Base-by-base conservation (phyloP, 1,140 invertebrate genomes). In the Rhagoletis zephyria region DNA sequence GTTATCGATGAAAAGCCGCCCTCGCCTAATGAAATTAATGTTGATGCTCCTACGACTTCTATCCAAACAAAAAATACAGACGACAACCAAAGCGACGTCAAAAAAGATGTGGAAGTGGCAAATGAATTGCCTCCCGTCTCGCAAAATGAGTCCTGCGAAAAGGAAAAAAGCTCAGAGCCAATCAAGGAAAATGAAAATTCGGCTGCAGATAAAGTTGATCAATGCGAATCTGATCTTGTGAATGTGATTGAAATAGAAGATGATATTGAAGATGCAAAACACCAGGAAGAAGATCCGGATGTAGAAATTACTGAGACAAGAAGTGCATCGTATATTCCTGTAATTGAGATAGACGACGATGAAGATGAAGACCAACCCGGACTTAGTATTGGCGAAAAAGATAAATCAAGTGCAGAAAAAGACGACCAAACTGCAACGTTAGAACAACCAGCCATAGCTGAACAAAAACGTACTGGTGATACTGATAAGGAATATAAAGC, bases 191-290 rank as follows among this genome's bases (percentile, higher is more conserved):
- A 70, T 30, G 77, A 56, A 85, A 85, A 64, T 64, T 85, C 16
- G 77, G 0, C 48, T 12, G 30, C 45, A 51, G 48, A 30, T 30
- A 85, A 85, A 12, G 0, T 63, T 40, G 10, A 61, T 16, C 12
- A 40, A n/a, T 9, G 10, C 16, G n/a, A 40, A 19, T 48, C n/a
- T 60, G 51, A n/a, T 4, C 30, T 6, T 45, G 85, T 4, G n/a
- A 64, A 86, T 61, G 51, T 86, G 3, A 86, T 87, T 67, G 86
- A 87, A 87, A 87, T 87, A 64, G 63, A 65, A 30, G 86, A 87
- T 67, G 63, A 63, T 4, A 61, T 61, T 86, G 85, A 86, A 63
- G 61, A 63, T 16, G 7, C 61, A 19, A 48, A 86, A 86, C 14
- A 30, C 64, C 14, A n/a, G 2, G 67, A 74, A 10, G 67, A 74